These are phyloP conservation scores for Eupithecia exiguata DNA, from an alignment of 2,888 invertebrate species.

Conservation along the genomic window DNA sequence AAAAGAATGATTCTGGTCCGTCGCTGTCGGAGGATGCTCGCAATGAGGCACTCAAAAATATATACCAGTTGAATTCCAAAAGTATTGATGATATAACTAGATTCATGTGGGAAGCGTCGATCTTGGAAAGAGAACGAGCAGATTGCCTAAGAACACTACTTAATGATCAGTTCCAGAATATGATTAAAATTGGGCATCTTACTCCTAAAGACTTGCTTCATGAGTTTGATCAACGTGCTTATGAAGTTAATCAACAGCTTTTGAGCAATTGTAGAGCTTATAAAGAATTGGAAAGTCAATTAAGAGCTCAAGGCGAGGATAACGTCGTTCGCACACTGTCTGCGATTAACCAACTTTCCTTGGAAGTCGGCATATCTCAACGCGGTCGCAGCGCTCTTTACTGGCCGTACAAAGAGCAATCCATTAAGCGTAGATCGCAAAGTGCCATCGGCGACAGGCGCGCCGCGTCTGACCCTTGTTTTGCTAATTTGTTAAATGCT, in stretches of 20 bases:
- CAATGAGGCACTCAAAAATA: slow-evolving; percentile 51
- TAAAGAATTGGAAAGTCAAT: slow-evolving; percentile 62
- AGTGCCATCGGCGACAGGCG: slow-evolving; percentile 39
- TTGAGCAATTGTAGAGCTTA: slow-evolving; percentile 69
- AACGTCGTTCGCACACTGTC: slow-evolving; percentile 55
- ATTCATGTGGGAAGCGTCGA: slow-evolving; percentile 61
- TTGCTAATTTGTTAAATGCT: slow-evolving; percentile 44
- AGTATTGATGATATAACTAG: slow-evolving; percentile 54
- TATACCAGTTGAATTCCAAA: slow-evolving; percentile 50
- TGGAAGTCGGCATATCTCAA: slow-evolving; percentile 48
- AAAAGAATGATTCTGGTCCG: slow-evolving; percentile 39
- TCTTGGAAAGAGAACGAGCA: slow-evolving; percentile 66
- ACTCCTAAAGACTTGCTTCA: slow-evolving; percentile 66
- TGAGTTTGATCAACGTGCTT: slow-evolving; percentile 69
- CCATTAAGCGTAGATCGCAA: slow-evolving; percentile 41
- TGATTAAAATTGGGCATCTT: slow-evolving; percentile 60
- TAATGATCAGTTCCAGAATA: slow-evolving; percentile 62
- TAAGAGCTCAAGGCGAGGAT: slow-evolving; percentile 61
- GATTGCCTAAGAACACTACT: slow-evolving; percentile 61
- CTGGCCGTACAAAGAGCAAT: slow-evolving; percentile 44
- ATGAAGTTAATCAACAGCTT: slow-evolving; percentile 72
- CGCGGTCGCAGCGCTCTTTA: slow-evolving; percentile 52
- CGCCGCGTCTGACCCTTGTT: slow-evolving; percentile 35
- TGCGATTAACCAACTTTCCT: slow-evolving; percentile 61
- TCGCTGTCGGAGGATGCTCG: slow-evolving; percentile 46